These are phyloP conservation scores for Limulus polyphemus DNA, from an alignment of 2,888 invertebrate species.

Conservation along the genomic window DNA sequence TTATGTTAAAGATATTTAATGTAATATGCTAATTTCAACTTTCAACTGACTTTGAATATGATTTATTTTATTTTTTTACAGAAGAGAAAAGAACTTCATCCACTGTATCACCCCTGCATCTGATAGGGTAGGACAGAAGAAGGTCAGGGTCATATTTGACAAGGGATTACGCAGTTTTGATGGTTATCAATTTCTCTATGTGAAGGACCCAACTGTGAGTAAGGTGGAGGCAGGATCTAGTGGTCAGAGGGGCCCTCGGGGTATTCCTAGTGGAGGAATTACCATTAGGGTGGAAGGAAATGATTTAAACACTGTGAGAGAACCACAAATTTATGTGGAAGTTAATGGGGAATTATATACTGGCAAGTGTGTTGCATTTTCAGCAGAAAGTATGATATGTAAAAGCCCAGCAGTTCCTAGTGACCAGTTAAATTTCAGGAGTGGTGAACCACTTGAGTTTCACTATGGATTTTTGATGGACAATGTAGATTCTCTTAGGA, in stretches of 20 bases:
- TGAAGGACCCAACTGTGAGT: slow-evolving; percentile 74
- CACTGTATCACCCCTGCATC: slow-evolving; percentile 31
- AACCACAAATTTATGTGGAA: slow-evolving; percentile 85
- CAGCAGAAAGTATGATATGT: slow-evolving; percentile 69
- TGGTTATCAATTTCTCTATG: slow-evolving; percentile 57
- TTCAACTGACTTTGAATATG: too few relatives aligned
- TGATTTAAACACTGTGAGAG: slow-evolving; percentile 77
- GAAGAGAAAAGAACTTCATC: slow-evolving; percentile 25
- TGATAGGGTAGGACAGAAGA: slow-evolving; percentile 40
- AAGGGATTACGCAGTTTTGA: slow-evolving; percentile 43
- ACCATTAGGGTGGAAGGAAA: slow-evolving; percentile 75
- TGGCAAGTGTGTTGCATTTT: slow-evolving; percentile 55
- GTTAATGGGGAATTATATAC: slow-evolving; percentile 66
- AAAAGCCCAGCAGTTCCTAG: slow-evolving; percentile 60
- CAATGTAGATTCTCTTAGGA: slow-evolving; percentile 65
- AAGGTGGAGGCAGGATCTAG: slow-evolving; percentile 61
- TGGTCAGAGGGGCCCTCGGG: slow-evolving; percentile 53
- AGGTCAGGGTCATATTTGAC: slow-evolving; percentile 70
- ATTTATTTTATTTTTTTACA: too few relatives aligned
- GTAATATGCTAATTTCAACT: too few relatives aligned
- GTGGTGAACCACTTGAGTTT: slow-evolving; percentile 61
- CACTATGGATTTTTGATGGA: slow-evolving; percentile 96
- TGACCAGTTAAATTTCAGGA: slow-evolving; percentile 47
- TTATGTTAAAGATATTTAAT: too few relatives aligned
- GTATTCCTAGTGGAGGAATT: slow-evolving; percentile 85